Evolutionary conservation across 1,140 invertebrate genomes (phyloP).

Genomic region (Drosophila melanogaster): DNA sequence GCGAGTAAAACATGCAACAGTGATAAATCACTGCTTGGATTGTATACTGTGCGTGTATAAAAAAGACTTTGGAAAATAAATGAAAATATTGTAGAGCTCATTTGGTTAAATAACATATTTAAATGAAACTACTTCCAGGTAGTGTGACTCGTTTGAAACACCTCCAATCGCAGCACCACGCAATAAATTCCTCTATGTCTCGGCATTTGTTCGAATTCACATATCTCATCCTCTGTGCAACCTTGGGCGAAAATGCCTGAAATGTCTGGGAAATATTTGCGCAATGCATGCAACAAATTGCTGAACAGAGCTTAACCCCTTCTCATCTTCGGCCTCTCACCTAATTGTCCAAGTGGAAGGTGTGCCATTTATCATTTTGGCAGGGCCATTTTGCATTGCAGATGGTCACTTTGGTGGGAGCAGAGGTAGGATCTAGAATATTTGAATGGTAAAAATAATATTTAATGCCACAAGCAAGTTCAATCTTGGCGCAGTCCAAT

Average conservation of each 20-base stretch:
- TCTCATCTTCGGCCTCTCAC: slow-evolving; percentile 16
- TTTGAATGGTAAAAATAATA: slow-evolving; percentile 6
- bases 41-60: background rate
- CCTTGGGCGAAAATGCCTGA: slow-evolving; percentile 34
- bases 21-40: background rate
- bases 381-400: slow-evolving; percentile 56
- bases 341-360: slow-evolving; percentile 41
- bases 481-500: slow-evolving; percentile 32
- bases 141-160: background rate
- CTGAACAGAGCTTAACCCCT: slow-evolving; percentile 15
- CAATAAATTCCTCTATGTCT: slow-evolving; percentile 33
- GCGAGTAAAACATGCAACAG: slow-evolving; percentile 1
- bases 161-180: slow-evolving; percentile 21
- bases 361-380: slow-evolving; percentile 58
- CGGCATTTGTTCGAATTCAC: slow-evolving; percentile 15
- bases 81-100: too few relatives aligned
- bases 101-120: too few relatives aligned
- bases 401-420: slow-evolving; percentile 27
- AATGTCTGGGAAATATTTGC: slow-evolving; percentile 60
- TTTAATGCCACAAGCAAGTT: slow-evolving; percentile 7
- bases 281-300: slow-evolving; percentile 62
- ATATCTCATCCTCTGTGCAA: background rate
- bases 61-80: background rate
- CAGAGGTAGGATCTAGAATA: background rate
- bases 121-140: background rate